Conservation (phyloP, 2,888 invertebrate species). For the Melikaiella ostensackeni region DNA sequence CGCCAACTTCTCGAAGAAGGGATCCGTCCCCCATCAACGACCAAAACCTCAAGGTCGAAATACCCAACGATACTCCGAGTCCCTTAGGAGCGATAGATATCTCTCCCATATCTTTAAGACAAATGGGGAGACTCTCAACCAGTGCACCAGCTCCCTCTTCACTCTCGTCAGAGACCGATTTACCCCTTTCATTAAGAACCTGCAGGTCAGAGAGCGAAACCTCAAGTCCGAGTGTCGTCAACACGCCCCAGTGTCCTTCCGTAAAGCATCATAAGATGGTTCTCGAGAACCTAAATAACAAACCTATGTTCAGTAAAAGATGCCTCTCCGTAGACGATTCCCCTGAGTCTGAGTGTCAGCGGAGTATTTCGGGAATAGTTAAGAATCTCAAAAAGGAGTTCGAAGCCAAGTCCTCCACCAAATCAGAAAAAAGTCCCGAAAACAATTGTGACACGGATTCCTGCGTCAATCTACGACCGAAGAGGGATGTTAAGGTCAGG, state of each 20-base stretch:
- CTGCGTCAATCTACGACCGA: conserved; percentile 56
- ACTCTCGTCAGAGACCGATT: conserved; percentile 74
- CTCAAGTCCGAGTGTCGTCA: conserved; percentile 76
- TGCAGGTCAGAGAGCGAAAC: conserved; percentile 76
- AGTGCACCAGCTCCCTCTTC: conserved; percentile 73
- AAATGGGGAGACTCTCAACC: conserved; percentile 74
- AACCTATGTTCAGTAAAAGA: conserved; percentile 70
- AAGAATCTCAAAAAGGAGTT: conserved; percentile 92
- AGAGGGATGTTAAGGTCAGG: conserved; percentile 69
- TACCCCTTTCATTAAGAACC: conserved; percentile 66
- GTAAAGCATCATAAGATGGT: conserved; percentile 79
- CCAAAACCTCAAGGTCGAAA: conserved; percentile 51
- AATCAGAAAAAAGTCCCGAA: conserved; percentile 71
- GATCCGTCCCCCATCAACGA: conserved; percentile 59
- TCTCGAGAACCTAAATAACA: conserved; percentile 78
- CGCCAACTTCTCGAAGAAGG: conserved; percentile 69
- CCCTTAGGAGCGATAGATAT: conserved; percentile 63
- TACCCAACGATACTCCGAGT: conserved; percentile 54
- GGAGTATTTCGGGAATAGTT: conserved; percentile 84
- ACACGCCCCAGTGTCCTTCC: conserved; percentile 78
- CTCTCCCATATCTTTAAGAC: conserved; percentile 56
- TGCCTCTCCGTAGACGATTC: conserved; percentile 74
- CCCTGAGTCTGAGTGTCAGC: conserved; percentile 71
- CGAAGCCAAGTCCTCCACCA: conserved; percentile 84
- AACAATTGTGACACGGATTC: conserved; percentile 77